Conservation (phyloP, 2,797 vertebrate genomes). For the Melanotaenia nigrans region DNA sequence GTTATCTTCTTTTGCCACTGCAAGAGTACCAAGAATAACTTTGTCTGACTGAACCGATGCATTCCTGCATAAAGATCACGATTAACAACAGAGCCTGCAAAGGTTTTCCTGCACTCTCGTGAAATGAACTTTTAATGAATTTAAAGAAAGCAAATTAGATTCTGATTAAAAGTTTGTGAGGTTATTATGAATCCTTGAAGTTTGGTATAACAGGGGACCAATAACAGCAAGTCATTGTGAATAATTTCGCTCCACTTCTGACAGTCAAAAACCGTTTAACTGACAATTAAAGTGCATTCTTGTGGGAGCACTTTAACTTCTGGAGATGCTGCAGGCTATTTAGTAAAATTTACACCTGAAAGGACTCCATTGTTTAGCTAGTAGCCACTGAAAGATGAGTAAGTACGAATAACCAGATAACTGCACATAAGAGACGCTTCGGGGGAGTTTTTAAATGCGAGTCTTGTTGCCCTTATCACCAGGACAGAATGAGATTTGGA, state of each 20-base stretch:
- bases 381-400: neutral
- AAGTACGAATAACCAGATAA: neutral
- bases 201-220: slow-evolving; percentile 2
- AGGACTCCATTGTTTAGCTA: neutral
- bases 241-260: neutral
- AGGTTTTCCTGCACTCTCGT: neutral
- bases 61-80: neutral
- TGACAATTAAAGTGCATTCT: neutral
- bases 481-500: neutral
- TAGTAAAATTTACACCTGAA: neutral
- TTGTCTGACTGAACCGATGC: neutral
- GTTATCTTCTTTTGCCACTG: neutral
- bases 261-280: neutral
- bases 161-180: slow-evolving; percentile 8
- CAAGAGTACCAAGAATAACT: neutral
- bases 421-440: slow-evolving; percentile 1
- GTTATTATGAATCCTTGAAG: neutral
- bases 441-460: neutral
- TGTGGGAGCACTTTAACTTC: neutral
- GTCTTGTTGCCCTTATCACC: neutral
- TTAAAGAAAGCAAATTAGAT: neutral
- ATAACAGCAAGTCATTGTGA: slow-evolving; percentile 6
- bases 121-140: neutral
- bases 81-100: neutral
- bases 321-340: neutral